Percentiles rank a stretch among this genome's conserved stretches.
These are phyloP conservation scores for Latheticus oryzae DNA, from an alignment of 2,888 invertebrate genomes.

Conservation along the genomic window DNA sequence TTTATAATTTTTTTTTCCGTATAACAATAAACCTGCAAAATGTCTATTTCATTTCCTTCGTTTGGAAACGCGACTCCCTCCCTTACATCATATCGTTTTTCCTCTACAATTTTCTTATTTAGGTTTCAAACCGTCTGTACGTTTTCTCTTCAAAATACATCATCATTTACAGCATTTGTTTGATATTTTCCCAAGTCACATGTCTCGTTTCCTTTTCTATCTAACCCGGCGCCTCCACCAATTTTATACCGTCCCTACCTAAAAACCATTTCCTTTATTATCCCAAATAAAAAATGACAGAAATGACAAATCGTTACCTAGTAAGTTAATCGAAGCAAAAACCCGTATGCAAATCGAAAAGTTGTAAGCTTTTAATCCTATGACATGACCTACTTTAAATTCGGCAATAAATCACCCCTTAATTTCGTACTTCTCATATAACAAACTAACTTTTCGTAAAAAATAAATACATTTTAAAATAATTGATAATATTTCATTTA, in stretches of 20 bases:
- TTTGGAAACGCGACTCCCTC: too few relatives aligned
- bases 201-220: not conserved
- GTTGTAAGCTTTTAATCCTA: conserved; percentile 45
- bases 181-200: too few relatives aligned
- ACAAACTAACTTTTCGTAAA: too few relatives aligned
- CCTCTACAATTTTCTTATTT: too few relatives aligned
- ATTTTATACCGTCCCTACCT: too few relatives aligned
- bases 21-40: too few relatives aligned
- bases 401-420: conserved; percentile 46
- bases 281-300: conserved; percentile 37
- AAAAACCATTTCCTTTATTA: conserved; percentile 19
- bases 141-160: conserved; percentile 5
- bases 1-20: too few relatives aligned
- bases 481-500: too few relatives aligned
- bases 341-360: conserved; percentile 45
- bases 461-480: too few relatives aligned
- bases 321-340: conserved; percentile 46
- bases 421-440: conserved; percentile 28
- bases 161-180: conserved; percentile 5
- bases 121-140: not conserved
- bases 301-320: conserved; percentile 45
- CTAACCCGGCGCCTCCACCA: conserved; percentile 1
- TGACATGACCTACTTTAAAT: conserved; percentile 49
- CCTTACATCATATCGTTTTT: too few relatives aligned
- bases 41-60: too few relatives aligned